Percentiles rank a stretch among this genome's conserved stretches.
phyloP scores from a whole-genome alignment of 37 sponge, comb jelly and placozoan species.

The Dysidea cf. avara region DNA sequence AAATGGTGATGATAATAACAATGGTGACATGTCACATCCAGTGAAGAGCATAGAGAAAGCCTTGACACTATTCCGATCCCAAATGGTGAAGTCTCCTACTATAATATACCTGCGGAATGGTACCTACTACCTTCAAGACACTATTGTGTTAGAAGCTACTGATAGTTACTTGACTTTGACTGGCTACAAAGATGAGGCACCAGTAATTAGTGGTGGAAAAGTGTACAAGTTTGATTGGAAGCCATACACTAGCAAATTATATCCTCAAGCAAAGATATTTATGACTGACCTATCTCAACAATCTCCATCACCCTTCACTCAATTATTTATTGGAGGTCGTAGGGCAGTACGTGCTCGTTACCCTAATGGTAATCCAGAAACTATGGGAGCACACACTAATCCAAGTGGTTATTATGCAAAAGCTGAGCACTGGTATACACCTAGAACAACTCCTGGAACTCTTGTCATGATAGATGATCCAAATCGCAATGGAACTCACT shows the following conservation, averaged over 20 bases:
- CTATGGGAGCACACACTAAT: constrained; percentile 46
- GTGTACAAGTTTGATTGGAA: constrained; percentile 41
- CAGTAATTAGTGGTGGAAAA: constrained; percentile 54
- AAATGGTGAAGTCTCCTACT: background rate
- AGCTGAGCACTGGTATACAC: constrained; percentile 37
- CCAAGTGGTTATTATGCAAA: constrained; percentile 52
- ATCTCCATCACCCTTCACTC: constrained; percentile 23
- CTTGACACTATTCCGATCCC: constrained; percentile 7
- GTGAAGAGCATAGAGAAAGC: constrained; percentile 38
- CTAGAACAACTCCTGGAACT: constrained; percentile 7
- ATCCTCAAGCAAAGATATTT: constrained; percentile 18
- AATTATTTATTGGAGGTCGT: constrained; percentile 31
- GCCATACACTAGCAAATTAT: constrained; percentile 16
- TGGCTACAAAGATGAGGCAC: constrained; percentile 20
- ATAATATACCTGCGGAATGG: constrained; percentile 36
- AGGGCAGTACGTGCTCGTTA: constrained; percentile 54
- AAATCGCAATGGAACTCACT: constrained; percentile 15
- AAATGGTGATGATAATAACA: constrained; percentile 26
- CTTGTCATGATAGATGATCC: constrained; percentile 35
- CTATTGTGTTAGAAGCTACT: constrained; percentile 8
- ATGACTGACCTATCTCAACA: constrained; percentile 53
- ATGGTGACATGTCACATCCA: constrained; percentile 36
- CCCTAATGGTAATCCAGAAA: constrained; percentile 55
- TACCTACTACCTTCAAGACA: constrained; percentile 11
- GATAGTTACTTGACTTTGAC: constrained; percentile 39